Conservation (phyloP, 64 coral and sea anemone genomes). For the Montipora capricornis region DNA sequence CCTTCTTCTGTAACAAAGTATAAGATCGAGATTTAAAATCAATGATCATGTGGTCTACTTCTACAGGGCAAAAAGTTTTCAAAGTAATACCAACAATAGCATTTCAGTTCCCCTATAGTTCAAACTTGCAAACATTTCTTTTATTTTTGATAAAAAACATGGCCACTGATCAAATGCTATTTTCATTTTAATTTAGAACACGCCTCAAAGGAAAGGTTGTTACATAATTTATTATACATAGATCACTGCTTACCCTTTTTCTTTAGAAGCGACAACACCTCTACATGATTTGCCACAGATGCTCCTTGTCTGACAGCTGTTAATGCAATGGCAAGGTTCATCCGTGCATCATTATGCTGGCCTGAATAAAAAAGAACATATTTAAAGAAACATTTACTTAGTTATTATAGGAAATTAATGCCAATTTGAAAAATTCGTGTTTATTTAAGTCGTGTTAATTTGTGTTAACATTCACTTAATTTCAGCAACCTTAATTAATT, state of each 20-base stretch:
- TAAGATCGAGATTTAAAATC: background rate
- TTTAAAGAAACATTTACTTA: too few species aligned
- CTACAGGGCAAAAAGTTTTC: too few species aligned
- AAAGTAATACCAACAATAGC: too few species aligned
- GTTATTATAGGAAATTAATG: background rate
- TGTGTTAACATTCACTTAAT: background rate
- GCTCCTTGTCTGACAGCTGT: conserved; percentile 94
- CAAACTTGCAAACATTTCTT: too few species aligned
- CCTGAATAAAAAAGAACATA: conserved; percentile 38
- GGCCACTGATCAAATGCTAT: too few species aligned
- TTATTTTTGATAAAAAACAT: too few species aligned
- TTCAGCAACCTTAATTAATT: too few species aligned
- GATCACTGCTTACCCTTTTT: conserved; percentile 60
- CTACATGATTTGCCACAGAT: conserved; percentile 84
- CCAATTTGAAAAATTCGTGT: too few species aligned
- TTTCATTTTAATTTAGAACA: too few species aligned
- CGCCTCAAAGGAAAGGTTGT: too few species aligned
- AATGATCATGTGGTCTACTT: background rate
- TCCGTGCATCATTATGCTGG: conserved; percentile 94
- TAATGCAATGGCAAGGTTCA: conserved; percentile 94
- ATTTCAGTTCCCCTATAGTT: too few species aligned
- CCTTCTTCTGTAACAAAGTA: conserved; percentile 26
- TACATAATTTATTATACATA: too few species aligned
- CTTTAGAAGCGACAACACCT: conserved; percentile 92
- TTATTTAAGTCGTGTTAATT: background rate